phyloP scores from a whole-genome alignment of 2,888 invertebrate species.

The Diaprepes abbreviatus region DNA sequence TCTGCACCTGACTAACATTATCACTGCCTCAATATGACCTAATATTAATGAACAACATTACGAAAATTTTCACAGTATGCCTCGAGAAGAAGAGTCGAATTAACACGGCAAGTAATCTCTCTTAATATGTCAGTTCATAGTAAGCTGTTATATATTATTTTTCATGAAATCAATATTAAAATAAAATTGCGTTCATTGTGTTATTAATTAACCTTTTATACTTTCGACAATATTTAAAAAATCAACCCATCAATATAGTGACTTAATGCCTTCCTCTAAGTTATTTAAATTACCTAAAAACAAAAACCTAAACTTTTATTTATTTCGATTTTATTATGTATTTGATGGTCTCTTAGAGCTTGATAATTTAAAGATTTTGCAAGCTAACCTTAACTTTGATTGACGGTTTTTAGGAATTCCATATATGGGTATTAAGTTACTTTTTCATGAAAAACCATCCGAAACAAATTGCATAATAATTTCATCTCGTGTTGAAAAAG shows the following conservation, averaged over 20 bases:
- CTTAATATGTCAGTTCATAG: background rate
- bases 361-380: too few relatives aligned
- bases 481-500: conserved; percentile 28
- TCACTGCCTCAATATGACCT: background rate
- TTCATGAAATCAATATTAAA: too few relatives aligned
- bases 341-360: conserved; percentile 20
- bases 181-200: background rate
- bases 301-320: conserved; percentile 12
- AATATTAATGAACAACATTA: background rate
- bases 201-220: conserved; percentile 18
- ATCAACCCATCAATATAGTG: conserved; percentile 2
- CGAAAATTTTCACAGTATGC: background rate
- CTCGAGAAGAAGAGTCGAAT: background rate
- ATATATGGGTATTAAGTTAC: conserved; percentile 27
- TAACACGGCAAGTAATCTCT: background rate
- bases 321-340: conserved; percentile 15
- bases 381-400: conserved; percentile 28
- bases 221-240: conserved; percentile 7
- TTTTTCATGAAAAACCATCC: conserved; percentile 19
- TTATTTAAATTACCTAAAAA: conserved; percentile 17
- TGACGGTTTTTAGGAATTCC: conserved; percentile 17
- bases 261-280: conserved; percentile 7
- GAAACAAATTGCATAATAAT: conserved; percentile 34
- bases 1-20: background rate
- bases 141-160: too few relatives aligned